A percentile compares a stretch with the other conserved stretches of the same genome.
phyloP scores from a whole-genome alignment of 1,140 invertebrate genomes.

The Drosophila athabasca region DNA sequence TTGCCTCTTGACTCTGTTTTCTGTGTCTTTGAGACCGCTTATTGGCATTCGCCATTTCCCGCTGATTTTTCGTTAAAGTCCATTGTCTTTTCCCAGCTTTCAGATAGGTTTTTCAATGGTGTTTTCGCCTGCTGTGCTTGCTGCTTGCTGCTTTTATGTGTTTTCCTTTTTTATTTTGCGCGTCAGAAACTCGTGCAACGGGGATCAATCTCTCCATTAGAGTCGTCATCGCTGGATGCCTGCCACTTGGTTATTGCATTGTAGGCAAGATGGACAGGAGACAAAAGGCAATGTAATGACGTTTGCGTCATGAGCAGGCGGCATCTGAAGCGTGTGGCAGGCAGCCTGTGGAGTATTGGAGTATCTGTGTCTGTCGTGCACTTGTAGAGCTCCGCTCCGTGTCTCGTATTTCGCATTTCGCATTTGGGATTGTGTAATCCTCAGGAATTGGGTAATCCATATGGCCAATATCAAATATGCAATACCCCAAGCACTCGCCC shows the following conservation, averaged over 20 bases:
- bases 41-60: slow-evolving; percentile 50
- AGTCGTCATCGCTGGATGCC: slow-evolving; percentile 28
- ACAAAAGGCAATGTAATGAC: slow-evolving; percentile 51
- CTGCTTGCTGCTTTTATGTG: slow-evolving; percentile 7
- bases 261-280: slow-evolving; percentile 32
- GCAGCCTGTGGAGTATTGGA: background rate
- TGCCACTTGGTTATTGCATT: slow-evolving; percentile 37
- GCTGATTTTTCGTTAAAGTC: slow-evolving; percentile 36
- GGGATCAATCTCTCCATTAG: slow-evolving; percentile 54
- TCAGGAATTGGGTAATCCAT: slow-evolving; percentile 45
- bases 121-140: slow-evolving; percentile 21
- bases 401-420: slow-evolving; percentile 51
- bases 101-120: slow-evolving; percentile 6
- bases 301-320: slow-evolving; percentile 46
- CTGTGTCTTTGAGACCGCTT: slow-evolving; percentile 14
- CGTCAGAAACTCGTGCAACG: slow-evolving; percentile 52
- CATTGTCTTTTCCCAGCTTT: slow-evolving; percentile 42
- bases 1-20: too few relatives aligned
- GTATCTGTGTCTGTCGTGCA: slow-evolving; percentile 41
- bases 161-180: slow-evolving; percentile 13
- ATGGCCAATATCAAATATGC: slow-evolving; percentile 44
- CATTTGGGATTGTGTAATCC: slow-evolving; percentile 38
- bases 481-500: slow-evolving; percentile 14
- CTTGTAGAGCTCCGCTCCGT: slow-evolving; percentile 43
- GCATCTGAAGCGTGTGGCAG: slow-evolving; percentile 21